A percentile compares a stretch with the other conserved stretches of the same genome.
Conservation (phyloP, 2,888 invertebrate species). For the Luffia ferchaultella region DNA sequence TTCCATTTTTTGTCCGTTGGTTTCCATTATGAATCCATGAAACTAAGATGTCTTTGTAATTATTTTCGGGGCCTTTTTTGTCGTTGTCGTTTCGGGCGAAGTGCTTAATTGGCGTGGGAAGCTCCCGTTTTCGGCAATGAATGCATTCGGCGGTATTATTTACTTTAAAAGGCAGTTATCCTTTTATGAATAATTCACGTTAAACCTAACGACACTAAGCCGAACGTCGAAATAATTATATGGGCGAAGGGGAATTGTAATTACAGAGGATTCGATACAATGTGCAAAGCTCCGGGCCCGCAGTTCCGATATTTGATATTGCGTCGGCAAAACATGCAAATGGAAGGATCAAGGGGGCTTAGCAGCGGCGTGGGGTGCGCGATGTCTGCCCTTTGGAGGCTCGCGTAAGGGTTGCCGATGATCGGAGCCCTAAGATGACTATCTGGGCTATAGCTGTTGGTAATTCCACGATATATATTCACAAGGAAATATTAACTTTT, state of each 20-base stretch:
- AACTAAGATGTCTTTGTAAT: slow-evolving; percentile 5
- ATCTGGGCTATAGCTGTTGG: too few species aligned
- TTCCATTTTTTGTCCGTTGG: neutral
- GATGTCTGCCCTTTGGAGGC: neutral
- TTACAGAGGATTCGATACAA: slow-evolving; percentile 30
- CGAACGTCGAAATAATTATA: slow-evolving; percentile 31
- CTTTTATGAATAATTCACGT: slow-evolving; percentile 26
- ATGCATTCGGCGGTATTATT: neutral
- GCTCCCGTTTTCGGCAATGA: slow-evolving; percentile 8
- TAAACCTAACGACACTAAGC: slow-evolving; percentile 33
- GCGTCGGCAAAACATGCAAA: slow-evolving; percentile 48
- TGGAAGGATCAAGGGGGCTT: slow-evolving; percentile 35
- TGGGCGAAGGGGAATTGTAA: slow-evolving; percentile 35
- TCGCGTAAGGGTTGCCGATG: too few species aligned
- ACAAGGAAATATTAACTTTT: too few species aligned
- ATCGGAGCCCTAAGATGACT: too few species aligned
- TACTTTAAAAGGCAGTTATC: slow-evolving; percentile 17
- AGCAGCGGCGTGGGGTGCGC: slow-evolving; percentile 10
- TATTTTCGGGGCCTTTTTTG: too few species aligned
- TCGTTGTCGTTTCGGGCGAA: neutral
- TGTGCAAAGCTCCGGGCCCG: slow-evolving; percentile 23
- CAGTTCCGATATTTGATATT: slow-evolving; percentile 41
- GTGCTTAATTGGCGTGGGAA: slow-evolving; percentile 19
- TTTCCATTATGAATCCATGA: neutral
- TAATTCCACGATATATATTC: too few species aligned